Evolutionary conservation across 2,797 vertebrate species (phyloP), one percentile per base, ranked within the genome.

Genomic region (Chaunax sp.): DNA sequence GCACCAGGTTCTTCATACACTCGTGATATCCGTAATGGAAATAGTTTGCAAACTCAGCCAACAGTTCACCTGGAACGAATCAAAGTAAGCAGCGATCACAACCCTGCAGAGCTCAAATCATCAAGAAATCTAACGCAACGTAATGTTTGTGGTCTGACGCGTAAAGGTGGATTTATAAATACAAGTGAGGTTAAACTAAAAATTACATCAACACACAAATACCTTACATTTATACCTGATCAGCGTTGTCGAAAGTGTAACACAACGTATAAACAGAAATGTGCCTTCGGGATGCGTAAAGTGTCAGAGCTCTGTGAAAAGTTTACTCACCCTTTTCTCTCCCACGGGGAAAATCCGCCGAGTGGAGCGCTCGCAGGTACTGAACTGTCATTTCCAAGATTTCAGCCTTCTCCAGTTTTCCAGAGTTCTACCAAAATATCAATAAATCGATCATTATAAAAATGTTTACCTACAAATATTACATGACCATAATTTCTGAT

Each of bases 361-460:
- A 96, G 83, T 99, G 97, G 40, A 99, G 92, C 26, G 97, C 97
- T 65, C 97, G 90, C 77, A 99, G 90, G 81, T 99, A 99, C 87
- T 99, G 97, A 15, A 99, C 97, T 0, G 98, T 99, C 98, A 99
- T 98, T 87, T 99, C 98, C 81, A 99, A 88, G 84, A 99, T 99
- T 87, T 99, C 98, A 6, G 98, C 98, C 60, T 99, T 99, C 85
- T 99, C 98, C 69, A 99, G 91, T 87, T 99, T 99, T 20, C 98
- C 98, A 23, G 97, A 98, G 78, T 95, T 98, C 98, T 99, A 74
- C 18, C 44, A 70, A 60, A 54, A 56, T 3, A 43, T 2, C 11
- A 22, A 33, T 18, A 55, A 53, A 54, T 50, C 15, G 2, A 23
- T 22, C 2, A 22, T 30, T 33, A 16, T 5, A 38, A 37, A 10